A percentile compares a stretch with the other conserved stretches of the same genome.
phyloP scores from a whole-genome alignment of 64 coral and sea anemone species.

The Stichodactyla mertensii region DNA sequence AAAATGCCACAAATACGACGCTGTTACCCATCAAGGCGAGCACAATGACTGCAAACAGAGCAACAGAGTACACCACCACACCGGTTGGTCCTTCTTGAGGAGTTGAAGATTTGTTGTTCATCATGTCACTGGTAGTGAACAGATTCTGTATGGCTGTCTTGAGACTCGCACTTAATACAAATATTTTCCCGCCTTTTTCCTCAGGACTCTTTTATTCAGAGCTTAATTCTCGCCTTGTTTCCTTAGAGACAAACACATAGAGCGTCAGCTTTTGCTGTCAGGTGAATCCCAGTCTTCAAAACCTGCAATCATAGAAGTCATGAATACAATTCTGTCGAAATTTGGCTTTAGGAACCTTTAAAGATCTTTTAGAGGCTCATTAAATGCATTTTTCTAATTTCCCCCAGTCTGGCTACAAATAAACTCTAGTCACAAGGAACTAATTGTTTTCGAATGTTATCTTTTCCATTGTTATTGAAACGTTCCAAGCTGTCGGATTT shows the following conservation, averaged over 20 bases:
- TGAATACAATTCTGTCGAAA: neutral
- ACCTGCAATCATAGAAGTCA: neutral
- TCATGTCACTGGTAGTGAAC: neutral
- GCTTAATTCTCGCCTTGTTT: neutral
- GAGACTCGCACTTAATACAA: neutral
- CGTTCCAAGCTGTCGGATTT: neutral
- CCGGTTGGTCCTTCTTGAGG: neutral
- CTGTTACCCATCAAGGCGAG: constrained; percentile 63
- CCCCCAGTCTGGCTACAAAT: neutral
- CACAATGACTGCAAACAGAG: constrained; percentile 43
- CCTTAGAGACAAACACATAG: neutral
- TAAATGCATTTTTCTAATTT: neutral
- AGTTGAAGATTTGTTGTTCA: neutral
- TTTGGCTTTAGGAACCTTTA: neutral
- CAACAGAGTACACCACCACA: constrained; percentile 19
- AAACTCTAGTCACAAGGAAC: neutral
- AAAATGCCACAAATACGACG: constrained; percentile 72
- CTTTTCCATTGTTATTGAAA: neutral
- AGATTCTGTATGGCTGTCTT: neutral
- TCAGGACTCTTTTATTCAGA: too few species aligned
- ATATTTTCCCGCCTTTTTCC: neutral
- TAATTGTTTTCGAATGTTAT: neutral
- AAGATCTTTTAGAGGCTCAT: neutral
- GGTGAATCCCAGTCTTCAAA: neutral
- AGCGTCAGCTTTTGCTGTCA: neutral